Percentiles rank a stretch among this genome's conserved stretches.
Evolutionary conservation across 2,113 vertebrate genomes (phyloP).

Genomic region (Eidolon helvum): DNA sequence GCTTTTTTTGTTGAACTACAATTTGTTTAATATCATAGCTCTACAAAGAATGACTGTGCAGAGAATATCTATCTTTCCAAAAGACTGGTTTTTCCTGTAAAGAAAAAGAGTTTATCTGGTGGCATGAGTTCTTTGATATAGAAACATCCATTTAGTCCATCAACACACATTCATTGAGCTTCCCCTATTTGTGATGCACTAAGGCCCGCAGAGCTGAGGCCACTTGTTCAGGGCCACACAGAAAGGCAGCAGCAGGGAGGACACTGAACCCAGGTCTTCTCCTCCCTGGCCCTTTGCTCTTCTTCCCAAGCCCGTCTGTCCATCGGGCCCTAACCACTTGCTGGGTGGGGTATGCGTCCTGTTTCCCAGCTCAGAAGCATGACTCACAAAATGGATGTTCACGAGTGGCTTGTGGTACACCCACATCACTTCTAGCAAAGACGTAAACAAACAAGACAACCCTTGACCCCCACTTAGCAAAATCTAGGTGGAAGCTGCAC

Average conservation of each 20-base stretch:
- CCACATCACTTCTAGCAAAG: background rate
- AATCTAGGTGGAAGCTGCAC: background rate
- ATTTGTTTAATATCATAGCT: background rate
- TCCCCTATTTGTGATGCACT: background rate
- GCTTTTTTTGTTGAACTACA: background rate
- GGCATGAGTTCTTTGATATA: background rate
- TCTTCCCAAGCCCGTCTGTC: background rate
- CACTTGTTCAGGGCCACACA: background rate
- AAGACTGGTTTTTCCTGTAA: constrained; percentile 1
- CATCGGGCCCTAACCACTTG: background rate
- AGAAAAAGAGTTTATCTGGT: background rate
- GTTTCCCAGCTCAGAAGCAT: background rate
- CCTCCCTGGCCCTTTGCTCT: background rate
- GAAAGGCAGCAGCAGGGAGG: background rate
- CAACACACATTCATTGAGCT: background rate
- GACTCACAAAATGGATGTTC: background rate
- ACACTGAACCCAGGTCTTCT: background rate
- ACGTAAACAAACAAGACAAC: background rate
- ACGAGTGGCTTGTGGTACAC: background rate
- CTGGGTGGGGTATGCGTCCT: background rate
- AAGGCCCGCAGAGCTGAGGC: background rate
- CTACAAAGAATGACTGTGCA: background rate
- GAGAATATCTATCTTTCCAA: background rate
- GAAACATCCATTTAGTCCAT: background rate
- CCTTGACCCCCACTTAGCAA: background rate